Base-by-base conservation (phyloP, 2,113 vertebrate genomes). In the Labeo rohita region DNA sequence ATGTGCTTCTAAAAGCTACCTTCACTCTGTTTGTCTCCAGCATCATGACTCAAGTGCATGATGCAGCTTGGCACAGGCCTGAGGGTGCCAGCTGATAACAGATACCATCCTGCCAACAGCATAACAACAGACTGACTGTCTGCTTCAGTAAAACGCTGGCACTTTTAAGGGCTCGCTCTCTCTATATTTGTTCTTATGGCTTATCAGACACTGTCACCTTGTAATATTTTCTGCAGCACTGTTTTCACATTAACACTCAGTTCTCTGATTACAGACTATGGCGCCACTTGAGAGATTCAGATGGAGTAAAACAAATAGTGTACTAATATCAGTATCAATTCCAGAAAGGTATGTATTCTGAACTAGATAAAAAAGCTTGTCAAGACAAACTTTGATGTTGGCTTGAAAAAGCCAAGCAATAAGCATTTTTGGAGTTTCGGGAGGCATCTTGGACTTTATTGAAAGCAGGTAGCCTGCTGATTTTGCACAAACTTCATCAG, bases 41-140 rank as follows among this genome's bases (percentile, higher is more conserved):
- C 15, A 47, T 49, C n/a, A 28, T 45, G 54, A 80, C 21, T 80
- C 11, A 23, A 80, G 56, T 80, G 56, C 54, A 45, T 65, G 77
- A 79, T 18, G 54, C 36, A 45, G 54, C 10, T 45, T 79, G 78
- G 78, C 78, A 47, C 36, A 47, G 39, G n/a, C 21, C 43, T 80
- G 12, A 9, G 56, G 45, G 8, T 65, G 43, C 78, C 59, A 23
- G 36, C 72, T 23, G 72, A 74, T 74, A 49, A 54, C n/a, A 12
- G 23, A 82, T 82, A 12, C 13, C 39, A 28, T 84, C 15, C 79
- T 75, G 82, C 34, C 68, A 50, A 59, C 10, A 80, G 68, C 65
- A 74, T 21, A 36, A 80, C 47, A 72, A 65, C 54, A 61, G 9
- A 10, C 39, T 49, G 39, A 4, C 36, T 74, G 6, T 80, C 56